These are phyloP conservation scores for Tupiocoris notatus DNA, from an alignment of 2,888 invertebrate genomes.

Conservation along the genomic window DNA sequence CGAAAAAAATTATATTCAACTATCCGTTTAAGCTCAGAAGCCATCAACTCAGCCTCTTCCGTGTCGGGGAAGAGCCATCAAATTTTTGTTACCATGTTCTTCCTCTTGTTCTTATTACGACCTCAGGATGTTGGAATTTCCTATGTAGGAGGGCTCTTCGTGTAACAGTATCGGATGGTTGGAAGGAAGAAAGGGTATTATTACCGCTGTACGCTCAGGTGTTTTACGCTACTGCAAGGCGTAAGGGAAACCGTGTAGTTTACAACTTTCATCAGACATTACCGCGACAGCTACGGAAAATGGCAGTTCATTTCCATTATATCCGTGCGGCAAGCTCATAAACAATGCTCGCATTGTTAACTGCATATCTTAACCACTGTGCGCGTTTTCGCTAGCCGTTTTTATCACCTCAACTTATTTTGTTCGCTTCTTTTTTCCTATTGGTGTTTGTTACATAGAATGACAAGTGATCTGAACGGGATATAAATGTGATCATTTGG, in stretches of 20 bases:
- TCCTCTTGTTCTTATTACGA: not conserved
- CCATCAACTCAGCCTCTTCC: constrained; percentile 1
- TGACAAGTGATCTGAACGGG: no score
- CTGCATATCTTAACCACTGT: no score
- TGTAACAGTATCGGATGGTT: not conserved
- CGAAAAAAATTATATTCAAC: constrained; percentile 28
- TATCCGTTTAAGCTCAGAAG: constrained; percentile 23
- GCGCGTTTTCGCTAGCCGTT: not conserved
- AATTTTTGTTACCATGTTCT: constrained; percentile 27
- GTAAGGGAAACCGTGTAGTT: constrained; percentile 28
- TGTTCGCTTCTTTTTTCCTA: not conserved
- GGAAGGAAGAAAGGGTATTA: constrained; percentile 20
- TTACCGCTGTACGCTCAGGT: constrained; percentile 12
- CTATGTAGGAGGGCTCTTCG: not conserved
- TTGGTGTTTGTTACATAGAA: no score
- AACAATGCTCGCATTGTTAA: constrained; percentile 11
- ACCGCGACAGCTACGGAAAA: constrained; percentile 17
- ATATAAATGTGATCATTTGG: no score
- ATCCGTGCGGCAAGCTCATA: constrained; percentile 5
- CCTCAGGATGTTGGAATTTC: not conserved
- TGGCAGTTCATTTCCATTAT: constrained; percentile 33
- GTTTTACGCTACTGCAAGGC: constrained; percentile 11
- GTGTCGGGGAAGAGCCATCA: constrained; percentile 20
- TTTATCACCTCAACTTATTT: not conserved
- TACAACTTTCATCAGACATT: constrained; percentile 40